Evolutionary conservation across 2,113 vertebrate genomes (phyloP), one percentile per base, ranked within the genome.

Genomic region (Condylura cristata): DNA sequence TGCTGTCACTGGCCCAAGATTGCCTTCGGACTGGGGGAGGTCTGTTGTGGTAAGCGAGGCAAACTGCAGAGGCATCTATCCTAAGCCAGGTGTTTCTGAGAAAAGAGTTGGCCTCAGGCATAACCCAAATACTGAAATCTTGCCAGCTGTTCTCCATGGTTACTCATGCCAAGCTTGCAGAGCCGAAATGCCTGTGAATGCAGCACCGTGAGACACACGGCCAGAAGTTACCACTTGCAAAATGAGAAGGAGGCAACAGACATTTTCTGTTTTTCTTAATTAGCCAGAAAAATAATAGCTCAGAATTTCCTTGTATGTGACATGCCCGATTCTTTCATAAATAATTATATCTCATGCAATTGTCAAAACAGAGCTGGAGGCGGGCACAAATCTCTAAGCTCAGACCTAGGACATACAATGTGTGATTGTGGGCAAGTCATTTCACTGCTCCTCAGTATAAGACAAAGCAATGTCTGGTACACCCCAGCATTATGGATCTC

Each of bases 281-380:
- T 89, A 95, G 63, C 24, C 72, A 79, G 68, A 79, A 93, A 92
- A 95, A 93, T 20, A 82, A 60, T 53, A 80, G 58, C 37, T 86
- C 68, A 79, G 30, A 92, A 32, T 32, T 76, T 81, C 53, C 91
- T 82, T 12, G 22, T 66, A 53, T 51, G 2, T n/a, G 70, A 83
- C 46, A 32, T 30, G 58, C 26, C 88, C 58, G 88, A 30, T 41
- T 34, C 81, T 63, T 53, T 41, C 14, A 37, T 2, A 6, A 34
- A 51, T 65, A 81, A 93, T 89, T 83, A 32, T 41, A 75, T 66
- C 48, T 90, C n/a, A 3, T 11, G 4, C 56, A 72, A 61, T 65
- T 37, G 70, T 53, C 53, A 32, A 71, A 84, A 81, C 30, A 60
- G 89, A 87, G 32, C 61, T 6, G 10, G 24, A 90, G 48, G 6